Evolutionary conservation across 2,113 vertebrate genomes (phyloP), one percentile per base, ranked within the genome.

Genomic region (Syngnathus scovelli): DNA sequence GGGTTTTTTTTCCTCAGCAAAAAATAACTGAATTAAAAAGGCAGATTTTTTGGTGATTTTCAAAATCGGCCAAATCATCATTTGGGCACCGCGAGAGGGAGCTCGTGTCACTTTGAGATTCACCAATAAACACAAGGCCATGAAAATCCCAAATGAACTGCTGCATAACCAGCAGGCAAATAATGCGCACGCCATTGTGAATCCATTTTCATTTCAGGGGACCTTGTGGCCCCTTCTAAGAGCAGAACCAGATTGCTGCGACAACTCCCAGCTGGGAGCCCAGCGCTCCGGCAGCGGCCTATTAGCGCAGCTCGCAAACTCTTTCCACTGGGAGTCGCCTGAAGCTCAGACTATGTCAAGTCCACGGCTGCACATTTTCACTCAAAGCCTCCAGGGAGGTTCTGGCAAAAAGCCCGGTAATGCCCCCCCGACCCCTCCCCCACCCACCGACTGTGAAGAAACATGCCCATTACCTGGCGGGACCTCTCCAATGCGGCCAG

Each of bases 401-500:
- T 83, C 66, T 70, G 63, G 72, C 73, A 51, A 37, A 27, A 7
- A 15, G 73, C 69, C 27, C 72, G 69, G 59, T 60, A 27, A 33
- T 39, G 11, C 60, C 33, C 15, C 7, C 11, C 58, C 9, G 41
- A 18, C 23, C n/a, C 27, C 61, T 38, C 48, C 60, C 38, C 21
- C 1, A 55, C 55, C 71, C 38, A 2, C 49, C 7, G 48, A 49
- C 60, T 66, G 54, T 41, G 65, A 43, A 36, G 55, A 55, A 71
- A 71, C 43, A 51, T 46, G 39, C 38, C 16, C 23, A 15, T 86
- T 90, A 98, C 97, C 96, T 95, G 78, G 94, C 92, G 0, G 92
- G 94, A 0, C 95, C 94, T 81, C 77, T 95, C 97, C 97, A 99
- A 19, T 95, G 95, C 8, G 97, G 97, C 97, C 97, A 99, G 0